Conservation (phyloP, 2,797 vertebrate genomes). For the Dallia pectoralis region DNA sequence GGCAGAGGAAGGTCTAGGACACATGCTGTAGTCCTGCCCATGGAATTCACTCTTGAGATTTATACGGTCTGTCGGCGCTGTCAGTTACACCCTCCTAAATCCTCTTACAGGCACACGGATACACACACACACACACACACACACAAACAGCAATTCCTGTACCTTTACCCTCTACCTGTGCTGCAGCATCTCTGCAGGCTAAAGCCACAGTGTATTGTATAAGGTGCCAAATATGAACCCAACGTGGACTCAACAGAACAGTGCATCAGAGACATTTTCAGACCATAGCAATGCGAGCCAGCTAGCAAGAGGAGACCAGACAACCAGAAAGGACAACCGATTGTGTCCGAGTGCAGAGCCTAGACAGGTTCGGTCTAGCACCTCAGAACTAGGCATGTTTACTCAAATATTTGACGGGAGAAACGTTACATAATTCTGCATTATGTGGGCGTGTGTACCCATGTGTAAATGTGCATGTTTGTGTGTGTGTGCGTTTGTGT, state of each 20-base stretch:
- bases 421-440: slow-evolving; percentile 54
- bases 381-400: slow-evolving; percentile 63
- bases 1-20: slow-evolving; percentile 26
- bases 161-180: not conserved
- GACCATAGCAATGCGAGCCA: no score
- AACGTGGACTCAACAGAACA: no score
- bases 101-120: not conserved
- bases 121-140: slow-evolving; percentile 2
- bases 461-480: slow-evolving; percentile 38
- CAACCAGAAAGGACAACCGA: no score
- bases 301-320: no score
- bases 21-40: not conserved
- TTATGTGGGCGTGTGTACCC: slow-evolving; percentile 33
- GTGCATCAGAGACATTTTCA: no score
- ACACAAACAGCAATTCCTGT: not conserved
- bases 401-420: slow-evolving; percentile 57
- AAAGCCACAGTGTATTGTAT: no score
- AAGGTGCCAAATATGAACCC: no score
- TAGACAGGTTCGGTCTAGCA: slow-evolving; percentile 56
- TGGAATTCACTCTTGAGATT: slow-evolving; percentile 31
- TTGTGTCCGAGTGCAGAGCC: no score
- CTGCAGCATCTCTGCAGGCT: no score
- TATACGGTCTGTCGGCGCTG: slow-evolving; percentile 27
- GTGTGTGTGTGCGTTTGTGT: slow-evolving; percentile 3
- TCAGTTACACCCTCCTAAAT: slow-evolving; percentile 34